Evolutionary conservation across 2,113 vertebrate genomes (phyloP), one percentile per base, ranked within the genome.

Genomic region (Australoheros scitulus): DNA sequence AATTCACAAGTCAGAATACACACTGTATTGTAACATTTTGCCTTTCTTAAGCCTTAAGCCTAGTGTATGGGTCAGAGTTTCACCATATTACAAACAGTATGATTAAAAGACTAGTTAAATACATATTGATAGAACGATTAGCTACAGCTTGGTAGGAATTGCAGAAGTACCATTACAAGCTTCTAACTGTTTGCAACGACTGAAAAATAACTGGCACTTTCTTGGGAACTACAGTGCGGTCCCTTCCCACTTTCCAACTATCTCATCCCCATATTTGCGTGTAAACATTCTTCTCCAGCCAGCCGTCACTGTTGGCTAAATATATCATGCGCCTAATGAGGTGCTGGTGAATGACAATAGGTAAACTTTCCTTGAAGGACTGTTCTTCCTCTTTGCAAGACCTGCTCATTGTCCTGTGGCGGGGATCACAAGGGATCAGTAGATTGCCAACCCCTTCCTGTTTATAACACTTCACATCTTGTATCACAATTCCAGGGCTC

Each of bases 391-490:
- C 81, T 82, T 20, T 14, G 15, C 74, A 80, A 82, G 84, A 79
- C 79, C 61, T 81, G 76, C 84, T 90, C 87, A 90, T 93, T 94
- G 92, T 94, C 85, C 86, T 36, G 68, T 18, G 79, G 74, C 7
- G 24, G 76, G 55, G 59, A 64, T 84, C 83, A 79, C 79, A 36
- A 76, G 61, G 83, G 86, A 88, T 82, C 70, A 80, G 88, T 32
- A 92, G 83, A 84, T 87, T 29, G 84, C 78, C 88, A 85, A 41
- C 88, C 91, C 92, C 92, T 83, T 95, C 95, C 95, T 95, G 94
- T 95, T 95, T 93, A 93, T 88, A 5, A 18, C 76, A 86, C 90
- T 91, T 89, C 91, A 85, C 81, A 92, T 76, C 43, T 80, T 18
- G 59, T 75, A 80, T 88, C 80, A 90, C 87, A 90, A 88, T 89